These are phyloP conservation scores for Pogonognathellus flavescens DNA, from an alignment of 1,140 invertebrate genomes.

Conservation along the genomic window DNA sequence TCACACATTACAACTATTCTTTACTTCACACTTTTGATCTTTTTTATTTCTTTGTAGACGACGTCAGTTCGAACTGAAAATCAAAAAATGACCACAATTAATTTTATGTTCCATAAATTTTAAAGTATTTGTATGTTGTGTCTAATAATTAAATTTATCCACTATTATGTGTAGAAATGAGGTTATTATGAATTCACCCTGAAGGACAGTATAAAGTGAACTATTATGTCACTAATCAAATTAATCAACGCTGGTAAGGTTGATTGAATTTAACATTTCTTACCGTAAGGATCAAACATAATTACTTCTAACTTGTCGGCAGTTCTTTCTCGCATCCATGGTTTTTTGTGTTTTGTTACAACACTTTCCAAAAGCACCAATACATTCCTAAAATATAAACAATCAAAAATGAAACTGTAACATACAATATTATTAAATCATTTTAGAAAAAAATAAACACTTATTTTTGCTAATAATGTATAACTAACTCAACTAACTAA, in stretches of 20 bases:
- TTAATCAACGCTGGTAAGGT: too few relatives aligned
- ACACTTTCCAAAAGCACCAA: constrained; percentile 4
- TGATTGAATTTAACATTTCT: too few relatives aligned
- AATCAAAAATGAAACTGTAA: neutral
- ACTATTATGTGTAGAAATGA: too few relatives aligned
- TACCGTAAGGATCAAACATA: neutral
- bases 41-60: neutral
- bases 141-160: neutral
- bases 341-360: neutral
- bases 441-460: neutral
- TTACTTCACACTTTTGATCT: neutral
- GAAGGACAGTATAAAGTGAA: too few relatives aligned
- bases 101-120: neutral
- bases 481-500: too few relatives aligned
- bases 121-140: neutral
- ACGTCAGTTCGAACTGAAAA: neutral
- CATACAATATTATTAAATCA: neutral
- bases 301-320: neutral
- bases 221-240: too few relatives aligned
- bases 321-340: neutral
- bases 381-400: neutral
- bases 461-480: too few relatives aligned
- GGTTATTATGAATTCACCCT: too few relatives aligned
- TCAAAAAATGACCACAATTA: neutral
- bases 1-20: too few relatives aligned